These are phyloP conservation scores for Anguilla rostrata DNA, from an alignment of 2,113 vertebrate species.

Conservation along the genomic window DNA sequence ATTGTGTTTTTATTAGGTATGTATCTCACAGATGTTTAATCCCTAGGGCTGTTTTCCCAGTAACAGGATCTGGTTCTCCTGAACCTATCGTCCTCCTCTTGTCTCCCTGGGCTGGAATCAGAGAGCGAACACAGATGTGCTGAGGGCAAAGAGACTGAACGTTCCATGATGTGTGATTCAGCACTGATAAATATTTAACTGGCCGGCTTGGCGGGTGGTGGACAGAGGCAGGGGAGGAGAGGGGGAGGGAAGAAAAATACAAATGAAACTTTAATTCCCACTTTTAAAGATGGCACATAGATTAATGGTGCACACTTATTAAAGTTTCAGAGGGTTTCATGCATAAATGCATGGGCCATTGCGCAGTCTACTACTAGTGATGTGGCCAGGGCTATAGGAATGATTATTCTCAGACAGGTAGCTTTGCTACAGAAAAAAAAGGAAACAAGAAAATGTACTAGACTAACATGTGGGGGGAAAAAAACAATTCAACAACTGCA, in stretches of 20 bases:
- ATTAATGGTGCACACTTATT: slow-evolving; percentile 64
- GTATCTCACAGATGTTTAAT: slow-evolving; percentile 4
- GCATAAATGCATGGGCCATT: slow-evolving; percentile 59
- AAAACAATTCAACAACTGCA: not conserved
- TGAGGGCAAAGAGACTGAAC: slow-evolving; percentile 17
- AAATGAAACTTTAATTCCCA: slow-evolving; percentile 67
- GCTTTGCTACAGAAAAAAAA: slow-evolving; percentile 7
- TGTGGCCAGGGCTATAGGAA: slow-evolving; percentile 31
- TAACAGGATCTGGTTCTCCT: slow-evolving; percentile 12
- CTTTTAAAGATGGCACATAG: slow-evolving; percentile 59
- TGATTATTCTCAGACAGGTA: slow-evolving; percentile 36
- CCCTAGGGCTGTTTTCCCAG: not conserved
- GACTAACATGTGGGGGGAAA: not conserved
- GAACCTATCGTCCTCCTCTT: not conserved
- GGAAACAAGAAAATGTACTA: slow-evolving; percentile 1
- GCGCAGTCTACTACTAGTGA: slow-evolving; percentile 43
- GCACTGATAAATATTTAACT: slow-evolving; percentile 65
- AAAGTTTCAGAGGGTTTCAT: slow-evolving; percentile 61
- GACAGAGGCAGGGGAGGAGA: slow-evolving; percentile 18
- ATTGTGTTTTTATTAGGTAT: slow-evolving; percentile 4
- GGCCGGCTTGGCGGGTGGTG: slow-evolving; percentile 38
- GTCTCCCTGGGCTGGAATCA: slow-evolving; percentile 10
- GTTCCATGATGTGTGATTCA: slow-evolving; percentile 59
- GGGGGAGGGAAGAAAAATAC: slow-evolving; percentile 41
- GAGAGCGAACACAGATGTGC: slow-evolving; percentile 16